Base-by-base conservation (phyloP, 2,797 vertebrate species). In the Microchirus variegatus region DNA sequence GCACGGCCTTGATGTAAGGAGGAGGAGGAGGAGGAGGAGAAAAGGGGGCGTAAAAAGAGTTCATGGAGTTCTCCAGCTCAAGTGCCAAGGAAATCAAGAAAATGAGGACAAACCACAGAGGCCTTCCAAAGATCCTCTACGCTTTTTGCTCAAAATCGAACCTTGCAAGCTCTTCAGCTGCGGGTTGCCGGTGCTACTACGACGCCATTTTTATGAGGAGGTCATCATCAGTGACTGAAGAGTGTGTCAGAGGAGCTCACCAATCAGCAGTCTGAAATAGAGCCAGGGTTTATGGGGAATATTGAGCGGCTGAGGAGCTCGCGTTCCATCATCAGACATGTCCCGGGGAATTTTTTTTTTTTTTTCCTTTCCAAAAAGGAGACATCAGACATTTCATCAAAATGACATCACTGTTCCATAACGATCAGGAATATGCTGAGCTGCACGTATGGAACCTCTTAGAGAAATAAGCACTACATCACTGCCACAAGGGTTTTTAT, bases 71-170 rank as follows among this genome's bases (percentile, higher is more conserved):
- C 77, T 77, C 47, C 54, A 1, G 51, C 75, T 60, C 58, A 67
- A 68, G 73, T 75, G 83, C 73, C 81, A 82, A 78, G 61, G 53
- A 80, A 86, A 87, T 72, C 75, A 79, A 78, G 73, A 41, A 82
- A 90, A 83, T 6, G 49, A 66, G 67, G 70, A 81, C 73, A 83
- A 74, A 82, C 77, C 67, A 9, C 69, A 64, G 63, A 80, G 76
- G 67, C 58, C 73, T 73, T 77, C 60, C 54, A 77, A 68, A 59
- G 67, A 72, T 66, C 71, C 58, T 6, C 41, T 62, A 76, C 58
- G 59, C 67, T 73, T 81, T 81, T 77, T 48, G 59, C 75, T 78
- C 69, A 40, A 68, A 68, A 76, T 73, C 62, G 84, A 87, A 80
- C 41, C 10, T 9, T 15, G 48, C 53, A 50, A 45, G 42, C 10